Base-by-base conservation (phyloP, 2,797 vertebrate genomes). In the Oryzias dopingdopingensis region DNA sequence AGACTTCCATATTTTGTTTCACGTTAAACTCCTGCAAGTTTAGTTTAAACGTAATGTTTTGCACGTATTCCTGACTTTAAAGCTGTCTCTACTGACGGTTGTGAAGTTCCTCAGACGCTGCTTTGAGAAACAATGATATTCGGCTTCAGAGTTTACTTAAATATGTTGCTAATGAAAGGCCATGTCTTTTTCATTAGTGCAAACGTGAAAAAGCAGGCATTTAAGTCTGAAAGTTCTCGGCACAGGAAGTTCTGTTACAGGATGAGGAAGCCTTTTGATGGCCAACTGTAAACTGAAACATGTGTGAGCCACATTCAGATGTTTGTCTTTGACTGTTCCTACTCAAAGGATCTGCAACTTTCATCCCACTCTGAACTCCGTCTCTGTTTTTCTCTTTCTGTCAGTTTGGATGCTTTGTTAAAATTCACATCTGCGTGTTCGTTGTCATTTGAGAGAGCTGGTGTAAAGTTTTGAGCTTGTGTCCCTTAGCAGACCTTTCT, bases 261-360 rank as follows among this genome's bases (percentile, higher is more conserved):
- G 64, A 77, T 76, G 72, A 74, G 81, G 61, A 77, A 65, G 29
- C 15, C 55, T 75, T 81, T 85, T 85, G 75, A 85, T 62, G 64
- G 62, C 63, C 59, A 4, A 70, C 71, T 82, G 56, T 84, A 85
- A 86, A 76, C 83, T 67, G 56, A 85, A 89, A 79, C 84, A 82
- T 32, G 55, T 87, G 83, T 72, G 42, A 23, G 48, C 44, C 48
- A 55, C 43, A 56, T 58, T 62, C 24, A 2, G 29, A 50, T 56
- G 23, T 67, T 60, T 52, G 48, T 49, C 49, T 72, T 57, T 57
- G 13, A 43, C 16, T 2, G 67, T 55, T 57, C 58, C 14, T 64
- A 66, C 76, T 82, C 66, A 81, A 83, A 80, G 57, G 52, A 51
- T 68, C 42, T 65, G 56, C 67, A 49, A 56, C 45, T 68, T 58